These are phyloP conservation scores for Drosophila recens DNA, from an alignment of 2,888 invertebrate species.

Conservation along the genomic window DNA sequence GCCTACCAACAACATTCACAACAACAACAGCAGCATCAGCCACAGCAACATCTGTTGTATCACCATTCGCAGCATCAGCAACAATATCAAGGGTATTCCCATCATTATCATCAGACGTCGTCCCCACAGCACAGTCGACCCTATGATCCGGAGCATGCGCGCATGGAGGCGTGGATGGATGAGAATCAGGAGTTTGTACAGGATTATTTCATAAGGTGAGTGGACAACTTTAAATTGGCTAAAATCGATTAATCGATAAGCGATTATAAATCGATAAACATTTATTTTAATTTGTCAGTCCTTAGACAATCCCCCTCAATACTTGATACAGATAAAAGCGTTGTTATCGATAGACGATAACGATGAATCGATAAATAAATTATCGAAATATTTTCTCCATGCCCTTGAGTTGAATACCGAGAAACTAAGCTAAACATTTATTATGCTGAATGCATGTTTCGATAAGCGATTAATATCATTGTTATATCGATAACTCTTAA, in stretches of 20 bases:
- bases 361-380: no score
- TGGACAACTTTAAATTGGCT: background rate
- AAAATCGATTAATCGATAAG: background rate
- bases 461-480: no score
- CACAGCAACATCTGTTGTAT: slow-evolving; percentile 30
- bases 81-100: slow-evolving; percentile 61
- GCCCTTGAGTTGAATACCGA: background rate
- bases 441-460: no score
- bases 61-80: slow-evolving; percentile 51
- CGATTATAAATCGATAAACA: background rate
- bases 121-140: slow-evolving; percentile 84
- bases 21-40: slow-evolving; percentile 53
- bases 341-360: background rate
- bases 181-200: slow-evolving; percentile 98
- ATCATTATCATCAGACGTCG: slow-evolving; percentile 60
- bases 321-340: no score
- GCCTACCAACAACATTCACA: slow-evolving; percentile 59
- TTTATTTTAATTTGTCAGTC: background rate
- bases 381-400: background rate
- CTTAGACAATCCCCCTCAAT: background rate
- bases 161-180: slow-evolving; percentile 98
- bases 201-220: slow-evolving; percentile 96
- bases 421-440: no score
- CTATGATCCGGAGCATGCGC: slow-evolving; percentile 94
- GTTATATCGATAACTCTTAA: no score